Conservation (phyloP, 2,113 vertebrate genomes). For the Chlorocebus sabaeus region DNA sequence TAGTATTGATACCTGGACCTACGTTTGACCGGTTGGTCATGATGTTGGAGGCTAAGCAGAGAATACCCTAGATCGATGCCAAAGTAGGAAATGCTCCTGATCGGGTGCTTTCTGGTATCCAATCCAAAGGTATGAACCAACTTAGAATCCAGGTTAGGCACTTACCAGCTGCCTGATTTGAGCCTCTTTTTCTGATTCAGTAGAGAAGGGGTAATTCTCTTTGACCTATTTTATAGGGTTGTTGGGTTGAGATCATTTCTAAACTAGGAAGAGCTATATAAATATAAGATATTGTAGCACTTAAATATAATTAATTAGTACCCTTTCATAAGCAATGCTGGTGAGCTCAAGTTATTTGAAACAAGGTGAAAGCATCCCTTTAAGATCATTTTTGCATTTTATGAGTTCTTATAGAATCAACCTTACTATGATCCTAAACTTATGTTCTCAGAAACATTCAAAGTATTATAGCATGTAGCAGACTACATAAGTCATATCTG, state of each 20-base stretch:
- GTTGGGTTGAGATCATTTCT: neutral
- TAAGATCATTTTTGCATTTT: neutral
- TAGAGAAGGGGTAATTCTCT: neutral
- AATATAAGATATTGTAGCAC: neutral
- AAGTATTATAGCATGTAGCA: neutral
- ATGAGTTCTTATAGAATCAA: neutral
- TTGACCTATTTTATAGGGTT: neutral
- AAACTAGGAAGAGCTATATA: slow-evolving; percentile 12
- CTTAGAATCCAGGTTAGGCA: neutral
- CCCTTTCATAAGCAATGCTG: neutral
- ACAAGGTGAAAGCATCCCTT: neutral
- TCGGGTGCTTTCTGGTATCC: neutral
- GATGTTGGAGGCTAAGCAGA: neutral
- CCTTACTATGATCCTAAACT: neutral
- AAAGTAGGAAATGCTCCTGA: neutral
- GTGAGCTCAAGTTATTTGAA: slow-evolving; percentile 31
- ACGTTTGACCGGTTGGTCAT: neutral
- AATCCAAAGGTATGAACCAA: neutral
- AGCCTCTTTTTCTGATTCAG: neutral
- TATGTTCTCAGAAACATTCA: neutral
- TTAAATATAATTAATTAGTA: neutral
- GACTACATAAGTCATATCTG: neutral
- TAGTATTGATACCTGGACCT: neutral
- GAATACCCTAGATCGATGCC: neutral
- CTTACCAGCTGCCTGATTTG: neutral